Evolutionary conservation across 2,888 invertebrate genomes (phyloP), one percentile per base, ranked within the genome.

Genomic region (Troides aeacus): DNA sequence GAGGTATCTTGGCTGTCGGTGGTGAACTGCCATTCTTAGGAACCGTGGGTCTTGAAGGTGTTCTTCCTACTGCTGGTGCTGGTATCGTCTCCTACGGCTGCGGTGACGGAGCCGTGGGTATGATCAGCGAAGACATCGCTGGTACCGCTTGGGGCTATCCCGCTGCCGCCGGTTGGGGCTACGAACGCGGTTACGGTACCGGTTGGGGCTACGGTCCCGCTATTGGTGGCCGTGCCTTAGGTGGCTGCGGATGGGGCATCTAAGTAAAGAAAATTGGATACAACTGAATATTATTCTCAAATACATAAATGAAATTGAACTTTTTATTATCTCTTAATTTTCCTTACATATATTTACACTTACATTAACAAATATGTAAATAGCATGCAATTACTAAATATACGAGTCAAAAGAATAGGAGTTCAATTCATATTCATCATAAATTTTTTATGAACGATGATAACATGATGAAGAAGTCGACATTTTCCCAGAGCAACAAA

Each of bases 21-120:
- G 81, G 81, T 59, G 73, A 78, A 56, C 66, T 81, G 61, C 80
- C 78, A 15, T 77, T 81, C 76, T 62, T 78, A 21, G 78, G 79
- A 12, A 73, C 79, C 21, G 84, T 83, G 1, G 79, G 77, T 36
- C 72, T 83, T 6, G 82, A 80, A 65, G 82, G 82, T 1, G 70
- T 69, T 8, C 66, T 84, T 23, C 77, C 80, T 1, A 77, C 82
- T 12, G 73, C 74, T 64, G 85, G 84, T 21, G 75, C 77, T 53
- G 84, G 83, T 64, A 74, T 76, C 10, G 78, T 79, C 12, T 72
- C 77, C 46, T 81, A 79, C 66, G 75, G 78, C 24, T 78, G 78
- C 66, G 79, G 82, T 10, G 75, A 77, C 64, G 76, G 76, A 24
- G 73, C 72, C 64, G 75, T 77, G 17, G 76, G 74, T 36, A 77